Percentiles rank a stretch among this genome's conserved stretches.
phyloP scores from a whole-genome alignment of 2,113 vertebrate species.

The Hassar affinis region DNA sequence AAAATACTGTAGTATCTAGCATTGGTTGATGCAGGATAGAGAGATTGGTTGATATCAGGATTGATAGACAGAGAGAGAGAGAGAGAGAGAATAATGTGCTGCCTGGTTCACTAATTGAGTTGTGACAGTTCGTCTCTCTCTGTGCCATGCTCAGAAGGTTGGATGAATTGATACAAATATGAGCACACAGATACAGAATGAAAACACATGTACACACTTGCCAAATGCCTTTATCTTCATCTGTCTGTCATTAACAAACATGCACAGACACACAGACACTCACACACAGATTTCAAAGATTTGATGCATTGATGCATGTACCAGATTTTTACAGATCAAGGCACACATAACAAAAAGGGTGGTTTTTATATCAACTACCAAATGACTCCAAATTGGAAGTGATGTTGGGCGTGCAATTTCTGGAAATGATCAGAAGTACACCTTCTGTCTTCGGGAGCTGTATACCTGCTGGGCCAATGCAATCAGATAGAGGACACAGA shows the following conservation, averaged over 20 bases:
- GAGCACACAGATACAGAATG: background rate
- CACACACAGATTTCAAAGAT: constrained; percentile 22
- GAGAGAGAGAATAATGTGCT: constrained; percentile 46
- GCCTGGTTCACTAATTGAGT: constrained; percentile 64
- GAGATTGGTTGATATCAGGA: no score
- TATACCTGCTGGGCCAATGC: background rate
- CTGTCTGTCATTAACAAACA: background rate
- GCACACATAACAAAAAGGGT: background rate
- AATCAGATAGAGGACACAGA: background rate
- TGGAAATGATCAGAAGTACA: background rate
- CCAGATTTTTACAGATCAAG: background rate
- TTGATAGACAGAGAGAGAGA: background rate
- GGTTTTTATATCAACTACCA: background rate
- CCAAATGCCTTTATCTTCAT: constrained; percentile 2
- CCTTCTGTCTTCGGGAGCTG: background rate
- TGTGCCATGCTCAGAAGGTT: constrained; percentile 51
- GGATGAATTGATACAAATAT: constrained; percentile 60
- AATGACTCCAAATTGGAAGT: constrained; percentile 2
- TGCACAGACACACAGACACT: background rate
- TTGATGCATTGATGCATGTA: background rate
- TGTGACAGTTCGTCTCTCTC: constrained; percentile 59
- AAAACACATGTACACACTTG: background rate
- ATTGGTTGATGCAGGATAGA: background rate
- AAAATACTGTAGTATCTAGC: background rate
- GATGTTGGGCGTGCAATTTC: background rate